Conservation (phyloP, 1,140 invertebrate species). For the Drosophila kurseongensis region DNA sequence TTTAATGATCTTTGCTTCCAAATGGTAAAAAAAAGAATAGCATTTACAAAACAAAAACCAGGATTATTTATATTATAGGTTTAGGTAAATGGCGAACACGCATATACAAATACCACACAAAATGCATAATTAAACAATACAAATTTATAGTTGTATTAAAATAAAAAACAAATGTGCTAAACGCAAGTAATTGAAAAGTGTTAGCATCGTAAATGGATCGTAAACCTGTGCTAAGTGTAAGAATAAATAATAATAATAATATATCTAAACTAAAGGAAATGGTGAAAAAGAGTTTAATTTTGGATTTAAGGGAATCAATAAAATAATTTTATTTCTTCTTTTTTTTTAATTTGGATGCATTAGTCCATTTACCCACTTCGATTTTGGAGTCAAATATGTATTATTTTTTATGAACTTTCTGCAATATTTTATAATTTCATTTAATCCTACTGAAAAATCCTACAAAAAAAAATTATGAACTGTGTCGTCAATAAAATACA, state of each 20-base stretch:
- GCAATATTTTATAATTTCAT: too few species aligned
- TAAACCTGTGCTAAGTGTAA: conserved; percentile 41
- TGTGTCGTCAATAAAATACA: too few species aligned
- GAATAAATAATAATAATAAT: conserved; percentile 46
- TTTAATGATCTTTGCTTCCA: conserved; percentile 50
- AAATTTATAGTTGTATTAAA: conserved; percentile 25
- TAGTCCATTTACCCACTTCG: too few species aligned
- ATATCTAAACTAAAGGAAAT: conserved; percentile 24
- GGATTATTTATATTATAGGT: conserved; percentile 32
- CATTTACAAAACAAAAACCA: conserved; percentile 42
- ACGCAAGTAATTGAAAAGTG: conserved; percentile 40
- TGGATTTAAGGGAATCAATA: too few species aligned
- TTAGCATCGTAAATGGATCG: conserved; percentile 23
- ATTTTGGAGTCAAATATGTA: too few species aligned
- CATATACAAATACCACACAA: conserved; percentile 20
- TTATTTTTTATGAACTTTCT: too few species aligned
- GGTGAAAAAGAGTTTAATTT: background rate
- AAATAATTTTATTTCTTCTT: too few species aligned
- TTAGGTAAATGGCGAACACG: conserved; percentile 19
- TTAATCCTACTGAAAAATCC: too few species aligned
- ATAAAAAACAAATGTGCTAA: conserved; percentile 25
- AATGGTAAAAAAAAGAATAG: conserved; percentile 55
- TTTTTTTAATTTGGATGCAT: too few species aligned
- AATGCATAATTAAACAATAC: conserved; percentile 24
- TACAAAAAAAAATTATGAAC: too few species aligned